These are phyloP conservation scores for Leptura quadrifasciata DNA, from an alignment of 2,888 invertebrate species.

Conservation along the genomic window DNA sequence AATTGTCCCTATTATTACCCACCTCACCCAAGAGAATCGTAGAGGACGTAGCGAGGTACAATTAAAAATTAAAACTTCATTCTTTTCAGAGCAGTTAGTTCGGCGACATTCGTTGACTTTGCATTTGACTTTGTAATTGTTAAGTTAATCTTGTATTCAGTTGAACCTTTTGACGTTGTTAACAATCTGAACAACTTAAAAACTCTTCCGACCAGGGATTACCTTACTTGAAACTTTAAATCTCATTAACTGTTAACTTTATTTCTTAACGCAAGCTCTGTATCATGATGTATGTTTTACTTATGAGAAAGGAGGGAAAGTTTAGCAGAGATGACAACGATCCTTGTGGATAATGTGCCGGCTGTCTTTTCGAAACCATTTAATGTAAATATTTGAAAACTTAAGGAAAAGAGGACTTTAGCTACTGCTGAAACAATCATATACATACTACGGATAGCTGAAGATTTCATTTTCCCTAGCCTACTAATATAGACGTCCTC, in stretches of 20 bases:
- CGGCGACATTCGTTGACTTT: constrained; percentile 50
- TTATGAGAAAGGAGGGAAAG: constrained; percentile 12
- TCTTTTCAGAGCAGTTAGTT: constrained; percentile 55
- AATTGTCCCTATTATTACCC: constrained; percentile 37
- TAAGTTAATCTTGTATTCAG: constrained; percentile 55
- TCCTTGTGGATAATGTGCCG: background rate
- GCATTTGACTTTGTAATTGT: constrained; percentile 54
- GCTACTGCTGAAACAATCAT: background rate
- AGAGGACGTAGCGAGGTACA: constrained; percentile 49
- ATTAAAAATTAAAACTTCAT: constrained; percentile 63
- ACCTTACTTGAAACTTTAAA: constrained; percentile 39
- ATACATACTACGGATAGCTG: background rate
- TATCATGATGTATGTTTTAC: constrained; percentile 32
- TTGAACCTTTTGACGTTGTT: constrained; percentile 53
- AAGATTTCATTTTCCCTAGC: background rate
- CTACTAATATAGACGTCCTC: background rate
- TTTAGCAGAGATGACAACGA: background rate
- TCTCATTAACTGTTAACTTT: constrained; percentile 39
- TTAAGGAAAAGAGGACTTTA: background rate
- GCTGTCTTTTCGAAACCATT: background rate
- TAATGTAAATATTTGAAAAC: background rate
- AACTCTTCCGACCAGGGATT: constrained; percentile 33
- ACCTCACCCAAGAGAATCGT: constrained; percentile 39
- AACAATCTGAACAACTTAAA: constrained; percentile 52
- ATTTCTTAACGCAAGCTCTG: constrained; percentile 26